Conservation (phyloP, 2,888 invertebrate species). For the Drosophila koepferae region DNA sequence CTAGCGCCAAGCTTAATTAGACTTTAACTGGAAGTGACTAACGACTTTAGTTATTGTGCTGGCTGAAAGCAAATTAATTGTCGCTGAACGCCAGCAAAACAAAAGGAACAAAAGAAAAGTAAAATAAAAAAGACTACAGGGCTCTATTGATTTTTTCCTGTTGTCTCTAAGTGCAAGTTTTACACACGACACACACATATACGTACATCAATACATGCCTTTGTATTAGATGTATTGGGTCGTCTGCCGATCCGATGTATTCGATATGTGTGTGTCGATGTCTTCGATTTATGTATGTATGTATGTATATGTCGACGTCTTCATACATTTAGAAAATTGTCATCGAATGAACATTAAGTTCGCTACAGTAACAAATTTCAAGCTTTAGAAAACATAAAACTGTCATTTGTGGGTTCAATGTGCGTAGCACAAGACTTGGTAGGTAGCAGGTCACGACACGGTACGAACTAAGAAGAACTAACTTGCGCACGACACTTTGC, state of each 20-base stretch:
- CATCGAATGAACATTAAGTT: constrained; percentile 38
- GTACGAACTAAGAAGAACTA: constrained; percentile 21
- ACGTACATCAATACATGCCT: not conserved
- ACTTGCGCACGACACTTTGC: constrained; percentile 53
- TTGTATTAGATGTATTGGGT: constrained; percentile 2
- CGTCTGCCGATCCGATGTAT: constrained; percentile 8
- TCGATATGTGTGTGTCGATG: not conserved
- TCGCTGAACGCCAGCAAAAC: constrained; percentile 58
- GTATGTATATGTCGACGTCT: not conserved
- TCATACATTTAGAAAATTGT: constrained; percentile 38
- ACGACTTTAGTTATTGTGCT: constrained; percentile 60
- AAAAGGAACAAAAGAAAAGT: constrained; percentile 50
- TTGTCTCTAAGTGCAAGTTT: constrained; percentile 42
- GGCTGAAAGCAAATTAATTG: constrained; percentile 70
- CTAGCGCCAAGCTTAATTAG: constrained; percentile 74
- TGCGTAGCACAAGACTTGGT: constrained; percentile 51
- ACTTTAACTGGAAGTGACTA: constrained; percentile 78
- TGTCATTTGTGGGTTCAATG: constrained; percentile 57
- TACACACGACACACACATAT: constrained; percentile 10
- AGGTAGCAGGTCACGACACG: constrained; percentile 49
- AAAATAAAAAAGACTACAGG: constrained; percentile 26
- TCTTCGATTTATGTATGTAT: not conserved
- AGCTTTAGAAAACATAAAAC: constrained; percentile 74
- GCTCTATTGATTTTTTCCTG: constrained; percentile 70
- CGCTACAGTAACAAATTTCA: constrained; percentile 44